Evolutionary conservation across 2,888 invertebrate genomes (phyloP), one percentile per base, ranked within the genome.

Genomic region (Tiphia femorata): DNA sequence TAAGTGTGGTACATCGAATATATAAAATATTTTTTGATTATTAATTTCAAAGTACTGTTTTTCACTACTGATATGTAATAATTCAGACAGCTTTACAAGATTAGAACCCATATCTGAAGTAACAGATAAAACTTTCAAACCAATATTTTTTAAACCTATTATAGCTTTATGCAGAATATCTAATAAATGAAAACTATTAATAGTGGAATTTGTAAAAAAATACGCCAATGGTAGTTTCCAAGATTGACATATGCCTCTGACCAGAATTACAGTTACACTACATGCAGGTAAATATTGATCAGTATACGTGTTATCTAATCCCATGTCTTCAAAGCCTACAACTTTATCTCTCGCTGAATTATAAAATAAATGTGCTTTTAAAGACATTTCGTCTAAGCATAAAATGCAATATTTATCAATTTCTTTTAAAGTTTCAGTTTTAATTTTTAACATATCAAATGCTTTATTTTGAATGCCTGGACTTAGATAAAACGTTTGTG

Each of bases 331-430:
- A 17, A 38, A 47, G 6, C 37, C 25, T 25, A 47, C 37, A 6
- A 37, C 3, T 17, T 17, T 25, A 1, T 47, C 17, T 25, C 2
- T 1, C 23, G 33, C 23, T 10, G 23, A 16, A 33, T 46, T 33
- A 14, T 44, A n/a, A n/a, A n/a, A n/a, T n/a, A n/a, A n/a, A n/a
- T n/a, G n/a, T n/a, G n/a, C n/a, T n/a, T n/a, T n/a, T 25, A 44
- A 44, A 7, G 30, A 29, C 44, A 44, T 44, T 44, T 44, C 30
- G 14, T 44, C 43, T 17, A 43, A 29, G 3, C 43, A 43, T 6
- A 43, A 3, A 12, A 43, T 17, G 27, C 43, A 43, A 8, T n/a
- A 23, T 41, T 23, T 41, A 12, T 40, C 23, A 20, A 40, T 40
- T 40, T 40, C n/a, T 20, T 20, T 0, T 8, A 40, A n/a, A n/a